Evolutionary conservation across 1,140 invertebrate species (phyloP).

Genomic region (Cataglyphis hispanica): DNA sequence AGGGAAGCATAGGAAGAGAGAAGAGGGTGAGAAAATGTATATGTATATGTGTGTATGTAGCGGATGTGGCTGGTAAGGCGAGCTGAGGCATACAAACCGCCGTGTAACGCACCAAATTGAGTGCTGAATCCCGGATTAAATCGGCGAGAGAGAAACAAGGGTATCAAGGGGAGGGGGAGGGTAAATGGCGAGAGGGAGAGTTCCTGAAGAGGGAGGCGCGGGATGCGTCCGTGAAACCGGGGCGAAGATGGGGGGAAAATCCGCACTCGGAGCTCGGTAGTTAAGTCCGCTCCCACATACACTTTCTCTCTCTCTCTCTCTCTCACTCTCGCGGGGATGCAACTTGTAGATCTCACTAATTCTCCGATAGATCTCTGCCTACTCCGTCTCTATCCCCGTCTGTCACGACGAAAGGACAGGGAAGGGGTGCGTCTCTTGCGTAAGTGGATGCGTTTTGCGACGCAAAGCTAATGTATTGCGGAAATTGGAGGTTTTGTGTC

Average conservation of each 20-base stretch:
- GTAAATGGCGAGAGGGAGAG: slow-evolving; percentile 43
- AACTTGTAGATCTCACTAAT: slow-evolving; percentile 67
- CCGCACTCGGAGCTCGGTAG: slow-evolving; percentile 45
- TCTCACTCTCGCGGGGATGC: slow-evolving; percentile 49
- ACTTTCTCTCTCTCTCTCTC: slow-evolving; percentile 8
- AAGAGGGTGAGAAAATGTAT: slow-evolving; percentile 3
- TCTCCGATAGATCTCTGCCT: slow-evolving; percentile 68
- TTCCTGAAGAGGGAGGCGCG: background rate
- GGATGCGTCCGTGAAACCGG: slow-evolving; percentile 58
- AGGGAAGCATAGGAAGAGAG: slow-evolving; percentile 46
- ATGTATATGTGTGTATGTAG: slow-evolving; percentile 27
- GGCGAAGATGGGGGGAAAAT: slow-evolving; percentile 66
- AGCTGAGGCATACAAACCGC: slow-evolving; percentile 81
- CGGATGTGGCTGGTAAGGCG: slow-evolving; percentile 72
- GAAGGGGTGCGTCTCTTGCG: slow-evolving; percentile 51
- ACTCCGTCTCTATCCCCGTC: slow-evolving; percentile 53
- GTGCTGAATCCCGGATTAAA: slow-evolving; percentile 86
- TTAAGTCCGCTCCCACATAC: slow-evolving; percentile 51
- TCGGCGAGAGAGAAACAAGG: slow-evolving; percentile 74
- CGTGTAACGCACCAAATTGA: slow-evolving; percentile 86
- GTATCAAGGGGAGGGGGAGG: slow-evolving; percentile 44
- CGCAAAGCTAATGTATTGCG: slow-evolving; percentile 47
- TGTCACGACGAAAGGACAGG: slow-evolving; percentile 38
- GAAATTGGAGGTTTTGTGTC: slow-evolving; percentile 27
- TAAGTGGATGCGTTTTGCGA: slow-evolving; percentile 56